Evolutionary conservation across 2,113 vertebrate species (phyloP).

Genomic region (Etia nguti): DNA sequence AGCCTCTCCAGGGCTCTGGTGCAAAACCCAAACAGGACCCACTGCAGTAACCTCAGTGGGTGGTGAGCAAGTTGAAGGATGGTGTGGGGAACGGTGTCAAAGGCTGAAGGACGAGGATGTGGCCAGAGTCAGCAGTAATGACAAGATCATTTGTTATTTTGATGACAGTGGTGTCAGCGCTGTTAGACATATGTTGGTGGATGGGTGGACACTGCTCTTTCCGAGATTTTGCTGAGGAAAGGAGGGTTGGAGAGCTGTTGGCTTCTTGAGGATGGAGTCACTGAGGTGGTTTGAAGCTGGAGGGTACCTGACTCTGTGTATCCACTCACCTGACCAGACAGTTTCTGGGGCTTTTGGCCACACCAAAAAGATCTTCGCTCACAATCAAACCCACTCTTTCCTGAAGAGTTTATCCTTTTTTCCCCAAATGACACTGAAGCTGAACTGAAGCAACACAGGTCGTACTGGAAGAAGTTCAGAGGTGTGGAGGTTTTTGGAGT

Average conservation of each 20-base stretch:
- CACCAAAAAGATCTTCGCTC: neutral
- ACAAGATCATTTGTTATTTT: neutral
- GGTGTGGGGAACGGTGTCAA: neutral
- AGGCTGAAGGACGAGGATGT: neutral
- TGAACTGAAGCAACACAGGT: neutral
- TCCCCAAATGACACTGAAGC: neutral
- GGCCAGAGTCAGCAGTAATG: neutral
- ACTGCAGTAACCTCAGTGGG: accelerated
- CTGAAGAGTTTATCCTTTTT: neutral
- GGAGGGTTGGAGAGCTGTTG: neutral
- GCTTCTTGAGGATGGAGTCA: neutral
- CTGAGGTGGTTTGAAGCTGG: accelerated
- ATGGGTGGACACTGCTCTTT: neutral
- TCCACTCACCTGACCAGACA: neutral
- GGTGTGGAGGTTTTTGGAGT: neutral
- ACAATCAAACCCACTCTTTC: neutral
- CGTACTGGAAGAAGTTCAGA: neutral
- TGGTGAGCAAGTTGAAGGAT: neutral
- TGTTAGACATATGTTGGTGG: no score
- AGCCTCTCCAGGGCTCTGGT: neutral
- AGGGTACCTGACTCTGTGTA: neutral
- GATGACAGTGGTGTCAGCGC: no score
- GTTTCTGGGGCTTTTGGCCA: neutral
- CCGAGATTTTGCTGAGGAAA: neutral
- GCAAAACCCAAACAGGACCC: neutral